Percentiles rank a stretch among this genome's conserved stretches.
phyloP scores from a whole-genome alignment of 2,113 vertebrate genomes.

The Oriolus oriolus region DNA sequence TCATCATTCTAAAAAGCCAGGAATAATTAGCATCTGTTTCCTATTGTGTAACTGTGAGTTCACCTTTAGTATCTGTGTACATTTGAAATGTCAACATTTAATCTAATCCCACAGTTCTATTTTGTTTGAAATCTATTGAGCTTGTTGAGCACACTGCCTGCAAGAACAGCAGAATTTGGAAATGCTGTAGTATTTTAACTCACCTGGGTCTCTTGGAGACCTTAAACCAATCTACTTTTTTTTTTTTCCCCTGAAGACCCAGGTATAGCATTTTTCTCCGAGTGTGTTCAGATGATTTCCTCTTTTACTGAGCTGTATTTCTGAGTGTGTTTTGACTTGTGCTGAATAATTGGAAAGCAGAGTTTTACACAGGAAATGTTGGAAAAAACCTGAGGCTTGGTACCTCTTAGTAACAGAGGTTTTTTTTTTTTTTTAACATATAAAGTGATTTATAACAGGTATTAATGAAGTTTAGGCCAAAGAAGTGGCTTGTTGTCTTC shows the following conservation, averaged over 20 bases:
- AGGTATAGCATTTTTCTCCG: background rate
- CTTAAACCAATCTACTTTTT: background rate
- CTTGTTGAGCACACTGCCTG: background rate
- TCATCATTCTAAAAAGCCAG: background rate
- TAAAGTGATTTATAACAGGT: background rate
- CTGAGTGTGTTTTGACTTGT: background rate
- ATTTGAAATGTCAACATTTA: background rate
- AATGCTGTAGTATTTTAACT: background rate
- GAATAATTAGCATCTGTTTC: background rate
- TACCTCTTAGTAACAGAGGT: background rate
- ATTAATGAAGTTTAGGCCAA: background rate
- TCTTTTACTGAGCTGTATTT: background rate
- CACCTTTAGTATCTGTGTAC: background rate
- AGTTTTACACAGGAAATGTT: background rate
- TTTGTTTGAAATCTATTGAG: background rate
- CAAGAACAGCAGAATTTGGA: background rate
- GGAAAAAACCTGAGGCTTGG: background rate
- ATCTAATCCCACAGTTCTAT: background rate
- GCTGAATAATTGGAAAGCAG: background rate
- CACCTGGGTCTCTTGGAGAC: background rate
- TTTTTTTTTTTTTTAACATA: rapidly evolving
- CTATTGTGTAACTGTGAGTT: background rate
- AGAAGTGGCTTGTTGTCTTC: background rate
- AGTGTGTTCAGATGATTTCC: background rate
- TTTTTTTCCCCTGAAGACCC: background rate